Evolutionary conservation across 2,797 vertebrate species (phyloP), one percentile per base, ranked within the genome.

Genomic region (Rhinogobio ventralis): DNA sequence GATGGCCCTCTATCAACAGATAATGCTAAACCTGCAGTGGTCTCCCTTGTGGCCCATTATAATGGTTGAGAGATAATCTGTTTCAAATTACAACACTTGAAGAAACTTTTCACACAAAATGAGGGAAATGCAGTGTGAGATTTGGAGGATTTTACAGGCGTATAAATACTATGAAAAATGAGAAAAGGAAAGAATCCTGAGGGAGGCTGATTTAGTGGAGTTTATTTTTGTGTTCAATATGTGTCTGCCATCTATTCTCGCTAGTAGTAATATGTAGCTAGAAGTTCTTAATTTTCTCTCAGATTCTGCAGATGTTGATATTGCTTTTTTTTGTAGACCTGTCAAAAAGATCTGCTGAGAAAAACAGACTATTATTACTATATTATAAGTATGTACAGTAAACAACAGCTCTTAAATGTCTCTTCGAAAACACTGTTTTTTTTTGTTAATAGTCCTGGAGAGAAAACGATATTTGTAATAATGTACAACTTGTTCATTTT

Each of bases 31-130:
- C 92, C 92, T 3, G 90, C 86, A 0, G 83, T 89, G 14, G 83
- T 94, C 25, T 93, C 92, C 30, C 87, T 93, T 3, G 93, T 93
- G 87, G 90, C 91, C 66, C 90, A 93, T 74, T 90, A 90, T 82
- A 90, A 92, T n/a, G 91, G 88, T 79, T 93, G 90, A 92, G 80
- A 81, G n/a, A 4, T 71, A 69, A 25, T 51, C 68, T 9, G 51
- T 60, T 73, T 66, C 3, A 25, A 33, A 66, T 68, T 10, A 20
- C 51, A 51, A 55, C 66, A 85, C 30, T 30, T 71, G 17, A 82
- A 86, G 49, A 57, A 67, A 62, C 4, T 11, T 73, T 86, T 72
- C 13, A 77, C 62, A 68, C 46, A 23, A 53, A 76, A 66, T 66
- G 28, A 82, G 57, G 45, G 8, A 66, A 82, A 74, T 51, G 45